Conservation (phyloP, 2,113 vertebrate genomes). For the Miniopterus natalensis region DNA sequence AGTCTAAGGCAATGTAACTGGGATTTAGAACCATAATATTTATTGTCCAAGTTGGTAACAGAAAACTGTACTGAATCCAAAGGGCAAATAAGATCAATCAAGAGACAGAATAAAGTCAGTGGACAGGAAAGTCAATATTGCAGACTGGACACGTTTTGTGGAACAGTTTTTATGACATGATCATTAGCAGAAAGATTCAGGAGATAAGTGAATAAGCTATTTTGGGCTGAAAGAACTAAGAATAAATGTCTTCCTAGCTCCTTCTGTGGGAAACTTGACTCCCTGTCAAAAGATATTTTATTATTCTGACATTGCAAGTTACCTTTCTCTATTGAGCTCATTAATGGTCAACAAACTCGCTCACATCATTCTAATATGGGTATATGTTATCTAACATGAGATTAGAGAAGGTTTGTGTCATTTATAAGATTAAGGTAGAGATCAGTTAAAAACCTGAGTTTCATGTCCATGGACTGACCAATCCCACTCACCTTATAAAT, state of each 20-base stretch:
- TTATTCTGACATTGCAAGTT: not conserved
- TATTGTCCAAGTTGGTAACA: conserved; percentile 26
- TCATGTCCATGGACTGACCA: not conserved
- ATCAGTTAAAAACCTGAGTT: not conserved
- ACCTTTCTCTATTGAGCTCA: not conserved
- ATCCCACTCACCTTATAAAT: not conserved
- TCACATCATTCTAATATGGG: not conserved
- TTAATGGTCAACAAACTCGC: not conserved
- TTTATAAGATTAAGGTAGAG: not conserved
- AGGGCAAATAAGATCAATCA: conserved; percentile 47
- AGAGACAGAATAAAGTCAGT: conserved; percentile 45
- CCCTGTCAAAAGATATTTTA: not conserved
- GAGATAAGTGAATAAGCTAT: not conserved
- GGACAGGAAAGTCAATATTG: conserved; percentile 41
- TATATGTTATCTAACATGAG: not conserved
- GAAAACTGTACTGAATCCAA: conserved; percentile 10
- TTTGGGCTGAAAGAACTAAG: not conserved
- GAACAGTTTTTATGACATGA: conserved; percentile 32
- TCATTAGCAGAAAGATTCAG: conserved; percentile 52
- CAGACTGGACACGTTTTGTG: not conserved
- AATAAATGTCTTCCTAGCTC: conserved; percentile 3
- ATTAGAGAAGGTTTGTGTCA: not conserved
- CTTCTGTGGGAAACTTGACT: not conserved
- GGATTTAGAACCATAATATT: not conserved
- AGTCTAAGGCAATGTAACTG: not conserved